Percentiles rank a stretch among this genome's conserved stretches.
Conservation (phyloP, 2,113 vertebrate species). For the Oncorhynchus kisutch region DNA sequence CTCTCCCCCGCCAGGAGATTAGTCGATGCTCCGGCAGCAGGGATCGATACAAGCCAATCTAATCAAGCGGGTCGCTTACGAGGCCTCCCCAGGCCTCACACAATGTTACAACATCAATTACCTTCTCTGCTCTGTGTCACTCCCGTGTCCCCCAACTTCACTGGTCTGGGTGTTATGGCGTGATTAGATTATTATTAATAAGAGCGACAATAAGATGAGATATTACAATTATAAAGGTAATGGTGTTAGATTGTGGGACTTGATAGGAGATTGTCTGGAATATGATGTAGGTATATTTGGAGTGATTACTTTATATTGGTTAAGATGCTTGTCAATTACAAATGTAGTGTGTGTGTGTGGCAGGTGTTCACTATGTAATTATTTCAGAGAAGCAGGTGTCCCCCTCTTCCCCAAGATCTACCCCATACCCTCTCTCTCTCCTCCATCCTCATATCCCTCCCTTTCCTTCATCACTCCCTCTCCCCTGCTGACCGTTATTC, state of each 20-base stretch:
- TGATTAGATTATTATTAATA: slow-evolving; percentile 66
- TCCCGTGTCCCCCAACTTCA: slow-evolving; percentile 11
- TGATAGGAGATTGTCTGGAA: background rate
- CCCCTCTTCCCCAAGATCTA: background rate
- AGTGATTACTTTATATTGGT: background rate
- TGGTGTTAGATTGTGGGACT: slow-evolving; percentile 5
- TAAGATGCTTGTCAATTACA: background rate
- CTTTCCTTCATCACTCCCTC: background rate
- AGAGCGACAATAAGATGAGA: slow-evolving; percentile 52
- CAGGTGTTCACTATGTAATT: too few species aligned
- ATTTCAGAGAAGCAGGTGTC: background rate
- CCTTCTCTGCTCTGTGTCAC: slow-evolving; percentile 30
- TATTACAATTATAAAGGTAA: slow-evolving; percentile 44
- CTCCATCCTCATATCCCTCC: background rate
- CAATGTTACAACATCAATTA: slow-evolving; percentile 70
- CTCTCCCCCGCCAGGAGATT: slow-evolving; percentile 60
- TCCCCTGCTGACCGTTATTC: too few species aligned
- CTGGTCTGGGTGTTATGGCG: slow-evolving; percentile 14
- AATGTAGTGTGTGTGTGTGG: background rate
- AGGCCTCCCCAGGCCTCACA: slow-evolving; percentile 62
- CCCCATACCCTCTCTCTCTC: too few species aligned
- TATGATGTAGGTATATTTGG: background rate
- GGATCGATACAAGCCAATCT: slow-evolving; percentile 74
- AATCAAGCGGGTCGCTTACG: slow-evolving; percentile 73
- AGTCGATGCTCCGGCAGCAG: slow-evolving; percentile 59